These are phyloP conservation scores for Perdita meconis DNA, from an alignment of 2,888 invertebrate species.

Conservation along the genomic window DNA sequence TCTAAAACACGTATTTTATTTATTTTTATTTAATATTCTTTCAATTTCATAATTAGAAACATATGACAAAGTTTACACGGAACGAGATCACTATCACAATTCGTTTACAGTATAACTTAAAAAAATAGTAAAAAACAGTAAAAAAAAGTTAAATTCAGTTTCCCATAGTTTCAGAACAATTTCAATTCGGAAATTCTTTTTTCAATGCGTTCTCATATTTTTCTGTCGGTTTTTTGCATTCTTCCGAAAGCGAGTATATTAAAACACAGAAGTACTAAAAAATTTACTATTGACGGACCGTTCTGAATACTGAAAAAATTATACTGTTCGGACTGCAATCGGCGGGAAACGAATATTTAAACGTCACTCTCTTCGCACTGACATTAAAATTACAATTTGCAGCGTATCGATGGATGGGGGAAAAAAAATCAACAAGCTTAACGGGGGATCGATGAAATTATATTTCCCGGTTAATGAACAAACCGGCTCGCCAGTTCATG, in stretches of 20 bases:
- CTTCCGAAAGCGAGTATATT: no score
- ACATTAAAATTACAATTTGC: constrained; percentile 6
- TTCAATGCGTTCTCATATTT: no score
- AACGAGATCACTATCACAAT: no score
- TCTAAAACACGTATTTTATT: no score
- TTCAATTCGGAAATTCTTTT: no score
- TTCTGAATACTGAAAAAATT: not conserved
- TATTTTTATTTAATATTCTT: no score
- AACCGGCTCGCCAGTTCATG: not conserved
- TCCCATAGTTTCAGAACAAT: no score
- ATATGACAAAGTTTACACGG: no score
- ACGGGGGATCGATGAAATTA: constrained; percentile 19
- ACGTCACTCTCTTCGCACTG: not conserved
- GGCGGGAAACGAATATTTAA: constrained; percentile 5
- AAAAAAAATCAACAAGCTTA: constrained; percentile 3
- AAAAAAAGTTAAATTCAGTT: no score
- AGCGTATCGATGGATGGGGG: not conserved
- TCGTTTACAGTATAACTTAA: no score
- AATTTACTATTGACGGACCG: not conserved
- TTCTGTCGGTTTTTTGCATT: not conserved
- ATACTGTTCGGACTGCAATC: not conserved
- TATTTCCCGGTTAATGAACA: constrained; percentile 22
- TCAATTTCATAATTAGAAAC: no score
- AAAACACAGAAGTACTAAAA: not conserved
- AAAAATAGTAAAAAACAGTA: no score